phyloP scores from a whole-genome alignment of 2,888 invertebrate species.

The Eurois occulta region DNA sequence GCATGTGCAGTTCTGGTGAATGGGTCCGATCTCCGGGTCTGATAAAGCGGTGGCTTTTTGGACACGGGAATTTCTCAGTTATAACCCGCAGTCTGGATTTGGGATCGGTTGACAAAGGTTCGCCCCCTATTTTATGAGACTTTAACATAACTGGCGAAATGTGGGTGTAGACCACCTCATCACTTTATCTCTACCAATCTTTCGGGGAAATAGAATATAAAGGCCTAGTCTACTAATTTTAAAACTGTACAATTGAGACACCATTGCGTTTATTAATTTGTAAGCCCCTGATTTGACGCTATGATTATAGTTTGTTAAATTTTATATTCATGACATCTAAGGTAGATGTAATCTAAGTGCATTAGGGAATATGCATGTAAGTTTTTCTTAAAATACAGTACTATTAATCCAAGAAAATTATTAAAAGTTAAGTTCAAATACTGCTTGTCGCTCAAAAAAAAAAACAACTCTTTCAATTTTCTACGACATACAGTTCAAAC shows the following conservation, averaged over 20 bases:
- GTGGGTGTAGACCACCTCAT: background rate
- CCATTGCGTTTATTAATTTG: background rate
- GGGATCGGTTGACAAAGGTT: background rate
- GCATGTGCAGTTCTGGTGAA: background rate
- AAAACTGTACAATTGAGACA: background rate
- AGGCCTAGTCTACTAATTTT: background rate
- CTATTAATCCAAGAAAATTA: too few relatives aligned
- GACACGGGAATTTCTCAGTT: background rate
- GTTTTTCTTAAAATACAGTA: too few relatives aligned
- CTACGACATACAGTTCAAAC: too few relatives aligned
- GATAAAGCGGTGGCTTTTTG: background rate
- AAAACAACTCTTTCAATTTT: too few relatives aligned
- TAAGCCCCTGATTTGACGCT: background rate
- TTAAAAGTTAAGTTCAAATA: too few relatives aligned
- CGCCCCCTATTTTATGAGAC: background rate
- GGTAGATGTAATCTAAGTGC: background rate
- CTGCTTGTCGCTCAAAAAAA: too few relatives aligned
- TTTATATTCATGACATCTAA: conserved; percentile 21
- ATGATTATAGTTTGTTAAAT: background rate
- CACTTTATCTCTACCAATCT: too few relatives aligned
- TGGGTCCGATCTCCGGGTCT: too few relatives aligned
- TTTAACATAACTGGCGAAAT: background rate
- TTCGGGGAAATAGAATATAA: background rate
- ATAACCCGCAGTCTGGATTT: background rate
- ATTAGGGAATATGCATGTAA: too few relatives aligned